Conservation (phyloP, 2,888 invertebrate species). For the Crossocerus cetratus region DNA sequence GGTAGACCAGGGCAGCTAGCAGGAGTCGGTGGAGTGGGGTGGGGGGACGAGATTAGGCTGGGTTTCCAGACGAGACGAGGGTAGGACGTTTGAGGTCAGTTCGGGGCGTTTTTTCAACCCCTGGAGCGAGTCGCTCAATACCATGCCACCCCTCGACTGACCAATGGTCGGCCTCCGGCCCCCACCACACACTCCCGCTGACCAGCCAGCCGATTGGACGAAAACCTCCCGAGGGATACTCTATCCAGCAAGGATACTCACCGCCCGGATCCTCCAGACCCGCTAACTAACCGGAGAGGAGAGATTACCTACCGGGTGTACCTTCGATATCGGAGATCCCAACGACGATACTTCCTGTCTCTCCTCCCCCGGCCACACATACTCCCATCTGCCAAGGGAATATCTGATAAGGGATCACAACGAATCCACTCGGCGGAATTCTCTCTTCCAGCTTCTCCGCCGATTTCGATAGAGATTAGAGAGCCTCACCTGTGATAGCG, state of each 20-base stretch:
- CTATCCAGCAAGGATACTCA: conserved; percentile 67
- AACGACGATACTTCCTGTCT: conserved; percentile 38
- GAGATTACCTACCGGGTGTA: conserved; percentile 72
- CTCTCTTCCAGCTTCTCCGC: conserved; percentile 14
- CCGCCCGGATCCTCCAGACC: conserved; percentile 68
- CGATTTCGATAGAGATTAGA: background rate
- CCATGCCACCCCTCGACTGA: conserved; percentile 72
- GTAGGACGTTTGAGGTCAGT: conserved; percentile 76
- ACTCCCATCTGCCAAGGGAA: conserved; percentile 51
- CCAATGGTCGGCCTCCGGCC: conserved; percentile 74
- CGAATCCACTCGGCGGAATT: conserved; percentile 46
- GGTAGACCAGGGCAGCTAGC: conserved; percentile 29
- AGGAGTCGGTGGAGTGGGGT: conserved; percentile 8
- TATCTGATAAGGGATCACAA: conserved; percentile 57
- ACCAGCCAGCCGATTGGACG: conserved; percentile 74
- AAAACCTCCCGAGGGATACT: conserved; percentile 68
- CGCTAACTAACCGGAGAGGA: conserved; percentile 73
- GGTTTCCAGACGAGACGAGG: conserved; percentile 74
- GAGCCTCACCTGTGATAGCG: conserved; percentile 19
- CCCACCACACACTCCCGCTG: conserved; percentile 69
- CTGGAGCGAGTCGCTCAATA: conserved; percentile 75
- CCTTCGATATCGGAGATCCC: conserved; percentile 46
- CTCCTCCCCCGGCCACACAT: conserved; percentile 11
- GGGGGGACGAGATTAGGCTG: conserved; percentile 69
- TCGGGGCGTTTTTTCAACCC: conserved; percentile 76